Conservation (phyloP, 1,140 invertebrate species). For the Heliothis virescens region DNA sequence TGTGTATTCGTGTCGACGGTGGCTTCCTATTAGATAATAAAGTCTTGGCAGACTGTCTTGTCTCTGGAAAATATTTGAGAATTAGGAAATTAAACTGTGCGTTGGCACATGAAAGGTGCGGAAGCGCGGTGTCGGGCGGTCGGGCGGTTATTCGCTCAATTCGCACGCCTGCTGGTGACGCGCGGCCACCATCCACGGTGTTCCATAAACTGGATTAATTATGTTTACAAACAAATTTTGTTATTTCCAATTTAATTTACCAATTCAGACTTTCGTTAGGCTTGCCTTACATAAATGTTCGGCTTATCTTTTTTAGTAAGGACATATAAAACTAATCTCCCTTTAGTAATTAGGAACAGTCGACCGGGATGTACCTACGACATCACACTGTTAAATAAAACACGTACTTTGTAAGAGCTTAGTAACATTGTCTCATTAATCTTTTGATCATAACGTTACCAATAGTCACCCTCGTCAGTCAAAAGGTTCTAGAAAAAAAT, state of each 20-base stretch:
- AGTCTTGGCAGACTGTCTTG: conserved; percentile 70
- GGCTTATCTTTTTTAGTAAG: too few relatives aligned
- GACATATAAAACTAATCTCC: too few relatives aligned
- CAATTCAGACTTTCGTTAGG: neutral
- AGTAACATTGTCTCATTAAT: too few relatives aligned
- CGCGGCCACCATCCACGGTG: conserved; percentile 3
- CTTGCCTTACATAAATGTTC: too few relatives aligned
- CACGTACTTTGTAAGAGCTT: too few relatives aligned
- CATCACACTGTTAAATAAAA: too few relatives aligned
- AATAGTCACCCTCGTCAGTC: too few relatives aligned
- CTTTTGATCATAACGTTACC: too few relatives aligned
- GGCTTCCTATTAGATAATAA: conserved; percentile 83
- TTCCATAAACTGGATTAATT: conserved; percentile 44
- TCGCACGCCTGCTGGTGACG: conserved; percentile 38
- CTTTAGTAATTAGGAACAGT: neutral
- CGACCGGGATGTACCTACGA: neutral
- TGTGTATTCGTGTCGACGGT: conserved; percentile 71
- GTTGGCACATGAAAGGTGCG: conserved; percentile 70
- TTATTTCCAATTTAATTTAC: neutral
- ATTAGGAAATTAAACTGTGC: conserved; percentile 82
- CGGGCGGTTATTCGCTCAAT: conserved; percentile 38
- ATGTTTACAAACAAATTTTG: conserved; percentile 20
- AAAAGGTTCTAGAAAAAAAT: too few relatives aligned
- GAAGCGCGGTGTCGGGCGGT: conserved; percentile 59
- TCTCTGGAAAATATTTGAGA: conserved; percentile 72